Evolutionary conservation across 2,113 vertebrate species (phyloP), one percentile per base, ranked within the genome.

Genomic region (Martes martes): DNA sequence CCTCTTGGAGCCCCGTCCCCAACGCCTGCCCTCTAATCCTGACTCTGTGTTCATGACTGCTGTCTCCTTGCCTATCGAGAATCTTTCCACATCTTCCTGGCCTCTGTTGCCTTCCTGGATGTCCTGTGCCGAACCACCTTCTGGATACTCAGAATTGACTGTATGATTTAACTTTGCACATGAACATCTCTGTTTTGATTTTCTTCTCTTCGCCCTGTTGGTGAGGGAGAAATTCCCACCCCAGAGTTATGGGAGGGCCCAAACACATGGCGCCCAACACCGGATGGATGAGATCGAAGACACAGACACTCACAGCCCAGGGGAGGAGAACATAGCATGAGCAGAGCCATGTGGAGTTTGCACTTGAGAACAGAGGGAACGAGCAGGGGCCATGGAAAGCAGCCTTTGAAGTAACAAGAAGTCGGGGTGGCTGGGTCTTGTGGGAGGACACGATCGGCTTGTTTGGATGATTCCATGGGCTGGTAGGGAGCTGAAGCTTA

Each of bases 231-330:
- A 57, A 45, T 87, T 61, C 39, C 39, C 55, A 7, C n/a, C 39
- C 16, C 33, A 45, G 39, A 26, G 39, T 31, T 52, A 1, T 18
- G 5, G 45, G 18, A 42, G 65, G 63, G n/a, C 36, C 6, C 8
- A 7, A 36, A 9, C 11, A 55, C 24, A 3, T 9, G 24, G 33
- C 18, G 24, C 11, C 33, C 2, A 16, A 24, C 11, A 0, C 47
- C 47, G 69, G 71, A 26, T 42, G 33, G 15, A 19, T 69, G 67
- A 24, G 59, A 18, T 69, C 16, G 39, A 47, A 28, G 55, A 55
- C 88, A 24, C 4, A 0, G 15, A 13, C 16, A 6, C 42, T 67
- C 26, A 31, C 31, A 33, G 39, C 39, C 36, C 28, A 10, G 7
- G 23, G 28, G n/a, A 15, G 39, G 50, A 79, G 47, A 39, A 31